Evolutionary conservation across 2,888 invertebrate species (phyloP).

Genomic region (Drosophila kambysellisi): DNA sequence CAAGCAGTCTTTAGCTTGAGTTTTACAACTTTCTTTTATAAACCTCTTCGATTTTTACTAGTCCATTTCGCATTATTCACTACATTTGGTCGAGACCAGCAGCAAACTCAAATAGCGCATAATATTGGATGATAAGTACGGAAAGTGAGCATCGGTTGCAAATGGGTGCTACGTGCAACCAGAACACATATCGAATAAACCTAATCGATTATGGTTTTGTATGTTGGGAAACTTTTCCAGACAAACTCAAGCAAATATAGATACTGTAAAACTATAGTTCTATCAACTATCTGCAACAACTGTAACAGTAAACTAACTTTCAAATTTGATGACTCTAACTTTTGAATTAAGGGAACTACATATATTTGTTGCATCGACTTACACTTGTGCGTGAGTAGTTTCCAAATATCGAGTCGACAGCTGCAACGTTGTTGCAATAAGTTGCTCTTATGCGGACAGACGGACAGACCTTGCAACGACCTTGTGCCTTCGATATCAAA

Average conservation of each 20-base stretch:
- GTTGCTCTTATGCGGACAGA: background rate
- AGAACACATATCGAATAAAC: background rate
- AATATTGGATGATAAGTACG: background rate
- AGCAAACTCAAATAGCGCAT: slow-evolving; percentile 3
- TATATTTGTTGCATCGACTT: background rate
- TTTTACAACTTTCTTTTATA: slow-evolving; percentile 25
- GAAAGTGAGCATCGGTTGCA: background rate
- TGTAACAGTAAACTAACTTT: background rate
- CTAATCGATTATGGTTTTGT: background rate
- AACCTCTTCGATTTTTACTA: slow-evolving; percentile 15
- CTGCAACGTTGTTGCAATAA: background rate
- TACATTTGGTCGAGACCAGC: background rate
- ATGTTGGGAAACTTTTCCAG: background rate
- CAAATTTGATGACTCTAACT: background rate
- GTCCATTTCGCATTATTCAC: slow-evolving; percentile 23
- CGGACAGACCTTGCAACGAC: background rate
- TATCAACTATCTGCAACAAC: too few relatives aligned
- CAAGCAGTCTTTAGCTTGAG: slow-evolving; percentile 31
- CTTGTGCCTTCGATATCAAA: background rate
- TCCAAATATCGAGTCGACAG: background rate
- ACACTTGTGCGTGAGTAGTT: background rate
- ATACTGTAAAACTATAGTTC: background rate
- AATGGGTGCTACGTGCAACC: background rate
- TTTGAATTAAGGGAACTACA: background rate
- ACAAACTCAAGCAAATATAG: background rate